Evolutionary conservation across 1,140 invertebrate genomes (phyloP), one percentile per base, ranked within the genome.

Genomic region (Sinella curviseta): DNA sequence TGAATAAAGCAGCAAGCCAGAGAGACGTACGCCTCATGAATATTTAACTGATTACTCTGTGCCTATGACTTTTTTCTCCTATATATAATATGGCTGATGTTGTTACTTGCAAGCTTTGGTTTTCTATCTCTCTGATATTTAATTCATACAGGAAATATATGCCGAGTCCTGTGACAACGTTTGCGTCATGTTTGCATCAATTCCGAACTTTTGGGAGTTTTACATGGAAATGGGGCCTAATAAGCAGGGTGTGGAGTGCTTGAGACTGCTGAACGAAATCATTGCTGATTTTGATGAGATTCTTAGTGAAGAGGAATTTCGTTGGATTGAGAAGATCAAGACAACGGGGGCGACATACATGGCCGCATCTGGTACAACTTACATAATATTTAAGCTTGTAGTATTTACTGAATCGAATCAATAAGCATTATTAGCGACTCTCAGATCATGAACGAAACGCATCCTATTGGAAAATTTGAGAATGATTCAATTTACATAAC

Each of bases 121-220:
- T 34, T 31, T 74, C 16, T 31, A 74, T 74, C 70, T 28, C 30
- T 74, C 70, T 31, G n/a, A n/a, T n/a, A n/a, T n/a, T n/a, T n/a
- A n/a, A 26, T 14, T 80, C 84, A 85, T 84, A 2, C 87, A 96
- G 94, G 96, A 98, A 86, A 89, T 98, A 39, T 98, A 98, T 87
- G 95, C 97, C 86, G 95, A 98, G 85, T 94, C 97, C 86, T 98
- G 97, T 87, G 94, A 95, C 81, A 94, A 92, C 76, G 96, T 97
- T 12, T 97, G 95, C 87, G 94, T 98, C 36, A 93, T 98, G 90
- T 98, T 98, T 86, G 96, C 96, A 0, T 96, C 95, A 48, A 97
- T 98, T 85, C 95, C 96, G 0, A 98, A 98, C 87, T 98, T 98
- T 88, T 97, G 95, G 0, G 96, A 98, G 84, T 98, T 98, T 88